Percentiles rank a stretch among this genome's conserved stretches.
These are phyloP conservation scores for Nemopilema nomurai DNA, from an alignment of 30 jellyfish, hydroid and myxozoan genomes.

Conservation along the genomic window DNA sequence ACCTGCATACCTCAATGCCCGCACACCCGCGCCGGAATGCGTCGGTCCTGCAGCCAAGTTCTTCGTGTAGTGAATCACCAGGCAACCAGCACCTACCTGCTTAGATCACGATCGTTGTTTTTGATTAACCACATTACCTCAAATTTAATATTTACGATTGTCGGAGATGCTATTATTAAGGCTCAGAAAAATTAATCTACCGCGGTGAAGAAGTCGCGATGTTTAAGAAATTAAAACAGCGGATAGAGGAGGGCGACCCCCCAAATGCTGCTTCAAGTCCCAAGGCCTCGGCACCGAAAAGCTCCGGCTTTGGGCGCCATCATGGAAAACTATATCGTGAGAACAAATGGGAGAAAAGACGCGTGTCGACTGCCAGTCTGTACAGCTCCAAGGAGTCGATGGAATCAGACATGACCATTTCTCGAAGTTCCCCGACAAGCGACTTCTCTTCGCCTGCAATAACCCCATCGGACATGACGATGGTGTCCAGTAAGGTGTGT, in stretches of 20 bases:
- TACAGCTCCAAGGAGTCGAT: conserved; percentile 95
- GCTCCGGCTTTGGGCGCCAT: conserved; percentile 19
- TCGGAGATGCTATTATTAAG: background rate
- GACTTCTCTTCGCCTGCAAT: conserved; percentile 71
- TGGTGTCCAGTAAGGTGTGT: conserved; percentile 39
- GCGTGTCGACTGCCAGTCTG: conserved; percentile 82
- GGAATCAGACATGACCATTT: conserved; percentile 84
- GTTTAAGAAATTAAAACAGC: conserved; percentile 91
- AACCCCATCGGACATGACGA: conserved; percentile 57
- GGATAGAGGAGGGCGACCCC: conserved; percentile 94
- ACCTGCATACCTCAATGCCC: background rate
- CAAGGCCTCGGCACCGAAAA: conserved; percentile 20
- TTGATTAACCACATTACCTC: conserved; percentile 39
- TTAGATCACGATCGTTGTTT: conserved; percentile 67
- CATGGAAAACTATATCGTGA: conserved; percentile 69
- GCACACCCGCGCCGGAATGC: too few relatives aligned
- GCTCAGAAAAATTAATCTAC: background rate
- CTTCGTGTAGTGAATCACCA: conserved; percentile 29
- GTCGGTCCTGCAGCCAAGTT: background rate
- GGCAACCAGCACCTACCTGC: conserved; percentile 63
- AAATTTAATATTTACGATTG: conserved; percentile 8
- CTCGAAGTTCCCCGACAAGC: conserved; percentile 77
- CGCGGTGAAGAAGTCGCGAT: background rate
- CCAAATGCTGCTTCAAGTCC: conserved; percentile 61
- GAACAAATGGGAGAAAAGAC: conserved; percentile 95